phyloP scores from a whole-genome alignment of 2,113 vertebrate genomes.

The Trematocara marginatum region DNA sequence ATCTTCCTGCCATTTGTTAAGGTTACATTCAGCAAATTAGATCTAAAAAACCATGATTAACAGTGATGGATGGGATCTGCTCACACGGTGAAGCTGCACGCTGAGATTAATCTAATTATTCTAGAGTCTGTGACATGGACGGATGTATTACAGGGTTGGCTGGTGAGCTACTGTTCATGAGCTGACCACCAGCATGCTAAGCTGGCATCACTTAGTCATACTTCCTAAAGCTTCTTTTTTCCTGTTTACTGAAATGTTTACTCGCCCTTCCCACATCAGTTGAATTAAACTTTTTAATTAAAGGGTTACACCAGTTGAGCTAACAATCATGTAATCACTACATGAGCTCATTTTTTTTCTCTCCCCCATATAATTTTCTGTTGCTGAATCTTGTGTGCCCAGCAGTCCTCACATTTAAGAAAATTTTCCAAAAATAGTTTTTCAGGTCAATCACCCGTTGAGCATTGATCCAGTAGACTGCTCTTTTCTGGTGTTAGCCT shows the following conservation, averaged over 20 bases:
- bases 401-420: neutral
- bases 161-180: neutral
- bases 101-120: neutral
- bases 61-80: neutral
- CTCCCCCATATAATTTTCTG: neutral
- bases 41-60: neutral
- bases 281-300: rapidly evolving
- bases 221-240: neutral
- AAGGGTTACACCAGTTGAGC: neutral
- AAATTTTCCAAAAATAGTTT: neutral
- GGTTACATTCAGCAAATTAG: neutral
- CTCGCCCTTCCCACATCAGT: neutral
- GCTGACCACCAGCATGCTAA: neutral
- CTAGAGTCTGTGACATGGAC: neutral
- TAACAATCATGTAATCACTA: neutral
- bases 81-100: neutral
- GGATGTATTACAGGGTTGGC: neutral
- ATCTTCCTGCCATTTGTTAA: neutral
- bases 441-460: neutral
- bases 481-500: neutral
- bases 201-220: neutral
- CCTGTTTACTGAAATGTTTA: neutral
- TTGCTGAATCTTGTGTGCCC: neutral
- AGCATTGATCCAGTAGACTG: neutral
- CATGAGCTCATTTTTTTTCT: neutral